Percentiles rank a stretch among this genome's conserved stretches.
phyloP scores from a whole-genome alignment of 1,140 invertebrate genomes.

The Thrips palmi region DNA sequence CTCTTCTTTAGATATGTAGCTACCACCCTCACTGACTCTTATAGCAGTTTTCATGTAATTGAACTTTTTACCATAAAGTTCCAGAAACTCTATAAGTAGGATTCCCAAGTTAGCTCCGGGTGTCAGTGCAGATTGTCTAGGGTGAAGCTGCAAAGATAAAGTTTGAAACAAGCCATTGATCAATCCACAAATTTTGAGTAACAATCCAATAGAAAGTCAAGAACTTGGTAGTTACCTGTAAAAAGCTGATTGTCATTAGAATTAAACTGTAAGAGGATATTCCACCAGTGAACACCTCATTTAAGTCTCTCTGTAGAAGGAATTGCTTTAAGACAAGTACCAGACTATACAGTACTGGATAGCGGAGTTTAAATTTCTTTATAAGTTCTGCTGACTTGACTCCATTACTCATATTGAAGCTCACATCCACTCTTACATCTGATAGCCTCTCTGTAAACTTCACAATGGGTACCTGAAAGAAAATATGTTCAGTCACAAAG shows the following conservation, averaged over 20 bases:
- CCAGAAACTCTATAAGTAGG: slow-evolving; percentile 92
- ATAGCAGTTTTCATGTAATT: slow-evolving; percentile 94
- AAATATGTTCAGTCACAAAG: slow-evolving; percentile 6
- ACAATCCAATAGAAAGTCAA: neutral
- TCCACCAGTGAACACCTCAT: slow-evolving; percentile 97
- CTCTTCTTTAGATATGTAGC: slow-evolving; percentile 89
- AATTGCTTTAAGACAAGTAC: slow-evolving; percentile 97
- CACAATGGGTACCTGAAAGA: slow-evolving; percentile 69
- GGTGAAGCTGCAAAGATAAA: slow-evolving; percentile 41
- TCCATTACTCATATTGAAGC: slow-evolving; percentile 94
- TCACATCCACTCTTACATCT: slow-evolving; percentile 90
- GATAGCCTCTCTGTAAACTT: slow-evolving; percentile 92
- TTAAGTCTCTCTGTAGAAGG: slow-evolving; percentile 87
- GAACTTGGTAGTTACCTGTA: slow-evolving; percentile 47
- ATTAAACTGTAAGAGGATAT: slow-evolving; percentile 98
- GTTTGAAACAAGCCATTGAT: slow-evolving; percentile 12
- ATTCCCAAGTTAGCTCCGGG: slow-evolving; percentile 71
- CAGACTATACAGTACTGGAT: slow-evolving; percentile 75
- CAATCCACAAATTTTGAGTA: neutral
- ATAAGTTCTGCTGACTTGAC: slow-evolving; percentile 91
- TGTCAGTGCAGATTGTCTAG: slow-evolving; percentile 39
- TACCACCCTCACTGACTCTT: slow-evolving; percentile 80
- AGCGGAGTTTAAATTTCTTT: slow-evolving; percentile 59
- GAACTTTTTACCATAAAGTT: slow-evolving; percentile 90
- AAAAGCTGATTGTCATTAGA: slow-evolving; percentile 94